phyloP scores from a whole-genome alignment of 2,113 vertebrate species.

The Cynopterus brachyotis region DNA sequence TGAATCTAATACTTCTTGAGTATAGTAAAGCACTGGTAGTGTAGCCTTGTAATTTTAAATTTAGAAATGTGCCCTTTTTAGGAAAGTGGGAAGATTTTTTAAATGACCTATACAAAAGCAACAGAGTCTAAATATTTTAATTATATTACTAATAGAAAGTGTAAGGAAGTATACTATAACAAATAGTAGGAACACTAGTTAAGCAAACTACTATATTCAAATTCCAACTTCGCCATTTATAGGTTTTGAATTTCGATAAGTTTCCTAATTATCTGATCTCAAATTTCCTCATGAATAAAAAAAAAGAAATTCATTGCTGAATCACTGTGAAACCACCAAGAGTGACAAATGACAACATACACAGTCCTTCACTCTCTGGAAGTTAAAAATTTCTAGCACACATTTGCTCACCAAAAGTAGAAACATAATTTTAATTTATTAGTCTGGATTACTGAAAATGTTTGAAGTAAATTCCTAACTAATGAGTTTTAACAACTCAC shows the following conservation, averaged over 20 bases:
- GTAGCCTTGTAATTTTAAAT: not conserved
- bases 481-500: constrained; percentile 82
- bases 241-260: not conserved
- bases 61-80: not conserved
- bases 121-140: constrained; percentile 16
- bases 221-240: not conserved
- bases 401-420: not conserved
- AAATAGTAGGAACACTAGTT: not conserved
- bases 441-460: not conserved
- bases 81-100: not conserved
- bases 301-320: not conserved
- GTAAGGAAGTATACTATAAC: not conserved
- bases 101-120: not conserved
- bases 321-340: constrained; percentile 19
- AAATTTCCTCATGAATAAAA: not conserved
- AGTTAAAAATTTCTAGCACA: not conserved
- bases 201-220: constrained; percentile 3
- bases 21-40: not conserved
- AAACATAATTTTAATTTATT: constrained; percentile 13
- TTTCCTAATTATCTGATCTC: not conserved
- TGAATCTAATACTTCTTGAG: not conserved
- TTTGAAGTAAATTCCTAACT: not conserved
- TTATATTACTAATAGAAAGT: not conserved
- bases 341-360: not conserved
- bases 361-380: not conserved